A percentile compares a stretch with the other conserved stretches of the same genome.
phyloP scores from a whole-genome alignment of 1,140 invertebrate genomes.

The Schlechtendalia chinensis region DNA sequence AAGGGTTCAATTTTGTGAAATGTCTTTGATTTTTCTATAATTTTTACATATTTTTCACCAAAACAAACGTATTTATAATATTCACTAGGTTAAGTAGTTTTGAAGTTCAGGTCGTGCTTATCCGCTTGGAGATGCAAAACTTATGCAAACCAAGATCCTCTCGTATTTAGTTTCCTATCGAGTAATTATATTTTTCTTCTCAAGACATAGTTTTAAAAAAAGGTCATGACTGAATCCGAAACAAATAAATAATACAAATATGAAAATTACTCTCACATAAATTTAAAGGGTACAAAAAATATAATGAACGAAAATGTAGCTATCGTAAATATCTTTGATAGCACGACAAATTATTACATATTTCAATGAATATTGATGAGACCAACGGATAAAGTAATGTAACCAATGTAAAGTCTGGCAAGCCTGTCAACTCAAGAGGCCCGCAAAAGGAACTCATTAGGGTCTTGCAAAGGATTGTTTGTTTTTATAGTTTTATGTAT shows the following conservation, averaged over 20 bases:
- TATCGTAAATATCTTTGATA: not conserved
- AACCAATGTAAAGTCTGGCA: not conserved
- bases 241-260: not conserved
- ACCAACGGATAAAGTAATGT: slow-evolving; percentile 3
- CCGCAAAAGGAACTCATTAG: slow-evolving; percentile 33
- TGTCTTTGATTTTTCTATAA: not conserved
- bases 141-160: not conserved
- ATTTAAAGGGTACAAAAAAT: not conserved
- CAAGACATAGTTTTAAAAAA: not conserved
- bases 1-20: too few relatives aligned
- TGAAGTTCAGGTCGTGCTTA: not conserved
- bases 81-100: not conserved
- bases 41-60: not conserved
- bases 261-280: not conserved
- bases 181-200: not conserved
- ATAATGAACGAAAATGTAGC: not conserved
- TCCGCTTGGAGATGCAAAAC: not conserved
- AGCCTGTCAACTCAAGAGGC: slow-evolving; percentile 21
- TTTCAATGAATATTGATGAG: slow-evolving; percentile 32
- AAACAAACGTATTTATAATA: not conserved
- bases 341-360: not conserved
- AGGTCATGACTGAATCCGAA: not conserved
- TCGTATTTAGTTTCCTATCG: not conserved
- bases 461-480: slow-evolving; percentile 14
- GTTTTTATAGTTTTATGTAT: slow-evolving; percentile 24